Evolutionary conservation across 2,113 vertebrate species (phyloP), one percentile per base, ranked within the genome.

Genomic region (Nyctibius bracteatus): DNA sequence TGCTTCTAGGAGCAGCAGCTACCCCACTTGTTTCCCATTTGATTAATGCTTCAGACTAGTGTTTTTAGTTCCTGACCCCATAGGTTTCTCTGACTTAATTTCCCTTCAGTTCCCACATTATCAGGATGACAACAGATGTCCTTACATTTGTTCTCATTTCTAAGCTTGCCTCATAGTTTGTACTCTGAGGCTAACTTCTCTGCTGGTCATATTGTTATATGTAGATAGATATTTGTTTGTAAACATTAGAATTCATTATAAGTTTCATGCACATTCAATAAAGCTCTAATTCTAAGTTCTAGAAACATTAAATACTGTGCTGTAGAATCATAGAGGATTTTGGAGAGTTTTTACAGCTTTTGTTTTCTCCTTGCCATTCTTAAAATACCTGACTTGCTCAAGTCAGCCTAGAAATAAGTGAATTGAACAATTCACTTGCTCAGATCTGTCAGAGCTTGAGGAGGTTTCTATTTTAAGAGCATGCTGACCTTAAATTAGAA

Each of bases 381-480:
- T 75, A 81, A 87, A 86, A 84, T 89, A 81, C 44, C 37, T 79
- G 37, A 65, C 18, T 58, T 7, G 7, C 55, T 90, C 33, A 80
- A 70, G 81, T 92, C 91, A 85, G 23, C 25, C 66, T 75, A 80
- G 57, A 81, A 93, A 91, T 54, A 86, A 88, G 20, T 68, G 82
- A 94, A 77, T 63, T 67, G 68, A 86, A 86, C 77, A 89, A 94
- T 88, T 89, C 77, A 81, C 15, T 97, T 95, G 44, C 81, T 91
- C 61, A 89, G 44, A 94, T 89, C 31, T 72, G 73, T 25, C 86
- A 94, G 72, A 92, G 91, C 94, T 96, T 51, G 39, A 77, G 81
- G 95, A 89, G 24, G 21, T 87, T 97, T 94, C 91, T 94, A 92
- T 96, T 94, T 95, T 94, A 92, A 78, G 91, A 85, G 6, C 57